Evolutionary conservation across 2,797 vertebrate genomes (phyloP).

Genomic region (Xenops minutus): DNA sequence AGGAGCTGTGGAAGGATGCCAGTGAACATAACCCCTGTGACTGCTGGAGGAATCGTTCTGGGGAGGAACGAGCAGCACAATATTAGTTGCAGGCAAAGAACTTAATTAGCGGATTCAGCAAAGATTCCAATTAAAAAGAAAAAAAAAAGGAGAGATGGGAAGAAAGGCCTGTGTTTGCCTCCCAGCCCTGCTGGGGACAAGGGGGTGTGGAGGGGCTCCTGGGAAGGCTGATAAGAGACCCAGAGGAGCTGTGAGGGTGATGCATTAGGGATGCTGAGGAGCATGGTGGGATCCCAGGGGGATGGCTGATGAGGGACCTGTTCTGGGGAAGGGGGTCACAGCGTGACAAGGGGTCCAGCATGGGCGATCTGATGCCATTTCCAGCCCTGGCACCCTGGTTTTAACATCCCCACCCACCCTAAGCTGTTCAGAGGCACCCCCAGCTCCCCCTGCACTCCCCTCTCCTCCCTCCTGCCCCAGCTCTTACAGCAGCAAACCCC

Average conservation of each 20-base stretch:
- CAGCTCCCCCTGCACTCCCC: not conserved
- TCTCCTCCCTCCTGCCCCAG: not conserved
- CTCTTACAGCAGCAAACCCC: not conserved
- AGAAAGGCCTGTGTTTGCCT: not conserved
- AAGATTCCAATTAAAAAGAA: slow-evolving; percentile 35
- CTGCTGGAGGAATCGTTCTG: slow-evolving; percentile 17
- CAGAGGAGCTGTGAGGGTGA: not conserved
- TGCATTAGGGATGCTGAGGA: not conserved
- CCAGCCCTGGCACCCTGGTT: not conserved
- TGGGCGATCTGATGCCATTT: not conserved
- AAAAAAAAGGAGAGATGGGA: not conserved
- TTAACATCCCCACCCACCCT: not conserved
- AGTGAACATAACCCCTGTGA: slow-evolving; percentile 26
- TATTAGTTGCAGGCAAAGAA: slow-evolving; percentile 55
- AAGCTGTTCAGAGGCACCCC: not conserved
- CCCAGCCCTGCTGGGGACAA: not conserved
- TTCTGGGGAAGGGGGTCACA: not conserved
- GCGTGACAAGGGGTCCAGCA: not conserved
- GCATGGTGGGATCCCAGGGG: fast-evolving
- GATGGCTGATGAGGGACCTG: not conserved
- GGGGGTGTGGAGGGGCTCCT: not conserved
- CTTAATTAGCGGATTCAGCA: slow-evolving; percentile 63
- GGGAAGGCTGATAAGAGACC: not conserved
- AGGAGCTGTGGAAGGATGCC: slow-evolving; percentile 31
- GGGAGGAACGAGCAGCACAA: slow-evolving; percentile 31